Conservation (phyloP, 1,140 invertebrate species). For the Calosoma granatense region DNA sequence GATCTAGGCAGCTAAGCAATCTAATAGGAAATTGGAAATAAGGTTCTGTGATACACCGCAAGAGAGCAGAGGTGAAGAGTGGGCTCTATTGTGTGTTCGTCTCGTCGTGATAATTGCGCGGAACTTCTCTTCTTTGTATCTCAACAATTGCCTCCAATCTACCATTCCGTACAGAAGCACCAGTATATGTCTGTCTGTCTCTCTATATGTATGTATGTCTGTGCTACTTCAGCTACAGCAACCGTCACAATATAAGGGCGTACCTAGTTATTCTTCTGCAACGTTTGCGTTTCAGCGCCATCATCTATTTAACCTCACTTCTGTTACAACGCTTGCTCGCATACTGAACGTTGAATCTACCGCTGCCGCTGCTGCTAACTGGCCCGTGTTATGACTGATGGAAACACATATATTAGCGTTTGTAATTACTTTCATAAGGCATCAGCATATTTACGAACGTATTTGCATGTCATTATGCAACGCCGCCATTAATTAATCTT, state of each 20-base stretch:
- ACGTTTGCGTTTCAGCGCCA: not conserved
- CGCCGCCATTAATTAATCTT: not conserved
- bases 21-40: conserved; percentile 1
- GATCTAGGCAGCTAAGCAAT: conserved; percentile 6
- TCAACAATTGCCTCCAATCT: conserved; percentile 15
- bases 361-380: not conserved
- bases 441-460: conserved; percentile 9
- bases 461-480: conserved; percentile 6
- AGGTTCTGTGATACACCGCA: not conserved
- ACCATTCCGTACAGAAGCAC: not conserved
- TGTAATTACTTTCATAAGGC: conserved; percentile 5
- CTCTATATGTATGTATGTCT: too few species aligned
- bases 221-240: too few species aligned
- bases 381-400: not conserved
- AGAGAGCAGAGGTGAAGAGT: conserved; percentile 3
- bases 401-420: not conserved
- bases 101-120: conserved; percentile 24
- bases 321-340: too few species aligned
- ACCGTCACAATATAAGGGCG: not conserved
- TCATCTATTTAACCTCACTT: too few species aligned
- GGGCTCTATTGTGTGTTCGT: conserved; percentile 10
- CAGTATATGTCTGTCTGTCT: not conserved
- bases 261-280: not conserved
- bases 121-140: conserved; percentile 24
- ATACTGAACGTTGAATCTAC: not conserved